A percentile compares a stretch with the other conserved stretches of the same genome.
These are phyloP conservation scores for Boloria selene DNA, from an alignment of 2,888 invertebrate genomes.

Conservation along the genomic window DNA sequence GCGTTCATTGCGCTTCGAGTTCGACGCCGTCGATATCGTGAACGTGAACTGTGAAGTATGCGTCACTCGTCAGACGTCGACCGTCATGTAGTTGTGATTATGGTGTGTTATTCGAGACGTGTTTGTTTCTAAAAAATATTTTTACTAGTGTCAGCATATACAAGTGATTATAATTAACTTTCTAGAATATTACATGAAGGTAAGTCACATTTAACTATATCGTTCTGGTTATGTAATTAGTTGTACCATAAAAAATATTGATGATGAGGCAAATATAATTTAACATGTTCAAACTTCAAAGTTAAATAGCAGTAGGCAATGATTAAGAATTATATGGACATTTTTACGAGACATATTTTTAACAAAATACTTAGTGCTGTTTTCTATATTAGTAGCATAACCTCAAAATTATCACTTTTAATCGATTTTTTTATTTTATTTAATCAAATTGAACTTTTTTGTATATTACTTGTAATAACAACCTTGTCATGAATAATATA, in stretches of 20 bases:
- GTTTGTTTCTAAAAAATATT: conserved; percentile 52
- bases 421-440: neutral
- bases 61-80: conserved; percentile 49
- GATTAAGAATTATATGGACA: neutral
- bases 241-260: conserved; percentile 44
- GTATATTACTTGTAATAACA: too few species aligned
- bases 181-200: conserved; percentile 48
- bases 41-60: conserved; percentile 60
- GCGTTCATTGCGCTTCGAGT: conserved; percentile 46
- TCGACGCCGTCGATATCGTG: conserved; percentile 43
- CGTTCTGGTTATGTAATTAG: conserved; percentile 65
- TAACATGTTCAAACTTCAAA: conserved; percentile 1
- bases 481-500: too few species aligned
- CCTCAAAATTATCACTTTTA: conserved; percentile 47
- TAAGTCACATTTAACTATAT: conserved; percentile 52
- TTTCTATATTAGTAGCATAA: conserved; percentile 42
- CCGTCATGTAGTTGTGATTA: conserved; percentile 49
- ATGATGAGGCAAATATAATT: conserved; percentile 51
- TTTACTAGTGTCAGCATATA: conserved; percentile 27
- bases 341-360: neutral
- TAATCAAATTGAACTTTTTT: too few species aligned
- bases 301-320: neutral
- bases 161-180: conserved; percentile 22
- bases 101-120: conserved; percentile 55
- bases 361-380: too few species aligned